Evolutionary conservation across 2,888 invertebrate species (phyloP), one percentile per base, ranked within the genome.

Genomic region (Cylloceria caligata): DNA sequence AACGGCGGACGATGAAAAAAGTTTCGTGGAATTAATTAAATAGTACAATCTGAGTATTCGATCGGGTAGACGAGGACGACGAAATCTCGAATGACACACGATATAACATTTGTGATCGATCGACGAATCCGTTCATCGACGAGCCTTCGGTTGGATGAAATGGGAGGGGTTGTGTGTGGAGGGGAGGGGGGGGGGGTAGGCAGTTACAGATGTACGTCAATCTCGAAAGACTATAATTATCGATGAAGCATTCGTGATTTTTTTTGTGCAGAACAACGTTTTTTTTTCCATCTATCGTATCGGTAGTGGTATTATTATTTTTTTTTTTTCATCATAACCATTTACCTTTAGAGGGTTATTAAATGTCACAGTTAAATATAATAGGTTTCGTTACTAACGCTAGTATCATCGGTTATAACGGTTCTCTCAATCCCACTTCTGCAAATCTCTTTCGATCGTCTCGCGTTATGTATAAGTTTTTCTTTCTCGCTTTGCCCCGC

Each of bases 331-430:
- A 69, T 78, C 76, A 65, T 81, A 81, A 82, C 69, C 76, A 71
- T 84, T 81, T 83, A 75, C 42, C 71, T 55, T 83, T 76, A 76
- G 73, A 88, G 89, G 86, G 86, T 87, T 89, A 88, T 89, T 90
- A 89, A 89, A 91, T 88, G 88, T 90, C 89, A 90, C 89, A 90
- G 89, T 83, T 91, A 89, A 90, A 88, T 90, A 90, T 88, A 89
- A 85, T 89, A 80, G 78, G 77, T 81, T 76, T 74, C 62, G 57
- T 84, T 67, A 71, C 76, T 84, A 81, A 81, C 52, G 67, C 75
- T 84, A 81, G 74, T 73, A 74, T 80, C 81, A 73, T 83, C 78
- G 75, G 65, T 69, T 75, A 80, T 69, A 57, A 80, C 81, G 78
- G 64, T 72, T 83, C 30, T 72, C 30, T 57, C 69, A 71, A 65